These are phyloP conservation scores for Drosophila bunnanda DNA, from an alignment of 2,888 invertebrate species.

Conservation along the genomic window DNA sequence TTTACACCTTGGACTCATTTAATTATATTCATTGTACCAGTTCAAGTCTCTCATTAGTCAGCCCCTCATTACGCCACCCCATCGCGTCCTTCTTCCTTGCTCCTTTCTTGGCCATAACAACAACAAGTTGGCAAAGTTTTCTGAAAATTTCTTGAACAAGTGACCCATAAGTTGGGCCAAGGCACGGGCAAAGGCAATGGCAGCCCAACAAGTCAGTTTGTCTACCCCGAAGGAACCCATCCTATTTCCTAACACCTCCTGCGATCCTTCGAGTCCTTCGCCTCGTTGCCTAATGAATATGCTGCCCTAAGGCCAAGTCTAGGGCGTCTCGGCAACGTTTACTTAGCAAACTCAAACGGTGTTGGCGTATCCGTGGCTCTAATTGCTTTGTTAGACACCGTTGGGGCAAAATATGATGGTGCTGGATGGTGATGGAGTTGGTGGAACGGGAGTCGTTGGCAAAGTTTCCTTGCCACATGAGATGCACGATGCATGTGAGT, in stretches of 20 bases:
- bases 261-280: constrained; percentile 6
- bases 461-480: constrained; percentile 35
- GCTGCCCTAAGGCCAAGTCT: constrained; percentile 56
- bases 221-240: constrained; percentile 3
- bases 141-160: constrained; percentile 61
- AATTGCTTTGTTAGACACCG: constrained; percentile 77
- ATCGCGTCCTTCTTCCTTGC: constrained; percentile 8
- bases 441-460: constrained; percentile 22
- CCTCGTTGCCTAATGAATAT: constrained; percentile 70
- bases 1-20: constrained; percentile 79
- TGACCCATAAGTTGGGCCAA: constrained; percentile 68
- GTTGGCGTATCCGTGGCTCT: constrained; percentile 67
- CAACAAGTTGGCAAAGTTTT: constrained; percentile 64
- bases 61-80: constrained; percentile 6
- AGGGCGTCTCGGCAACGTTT: constrained; percentile 55
- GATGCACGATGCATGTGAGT: constrained; percentile 8
- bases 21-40: constrained; percentile 73
- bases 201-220: constrained; percentile 2
- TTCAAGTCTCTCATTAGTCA: constrained; percentile 63
- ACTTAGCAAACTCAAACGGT: constrained; percentile 72
- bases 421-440: not conserved
- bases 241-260: constrained; percentile 11
- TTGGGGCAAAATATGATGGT: constrained; percentile 67
- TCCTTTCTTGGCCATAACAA: constrained; percentile 42
- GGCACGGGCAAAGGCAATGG: no score